Evolutionary conservation across 1,140 invertebrate species (phyloP), one percentile per base, ranked within the genome.

Genomic region (Diabrotica undecimpunctata): DNA sequence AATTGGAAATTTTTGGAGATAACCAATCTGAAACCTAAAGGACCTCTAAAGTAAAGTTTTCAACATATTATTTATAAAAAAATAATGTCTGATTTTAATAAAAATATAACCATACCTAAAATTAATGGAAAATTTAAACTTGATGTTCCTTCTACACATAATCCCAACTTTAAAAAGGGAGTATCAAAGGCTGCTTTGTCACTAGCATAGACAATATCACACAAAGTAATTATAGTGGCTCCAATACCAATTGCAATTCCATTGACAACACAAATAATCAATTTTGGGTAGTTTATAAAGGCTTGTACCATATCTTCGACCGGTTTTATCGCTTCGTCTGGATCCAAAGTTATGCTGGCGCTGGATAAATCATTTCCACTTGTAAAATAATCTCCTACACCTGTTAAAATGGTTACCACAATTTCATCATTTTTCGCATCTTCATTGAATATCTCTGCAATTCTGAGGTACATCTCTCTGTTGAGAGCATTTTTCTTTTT

Each of bases 171-270:
- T 38, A 88, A 83, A 78, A 98, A 97, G 56, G 95, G 95, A 62
- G 93, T 92, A 62, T 87, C 83, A 77, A 98, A 96, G 69, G 87
- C 91, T 11, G 94, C 92, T 65, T 78, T 86, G 64, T 93, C 87
- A n/a, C 88, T 88, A 51, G 93, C 91, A 81, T 93, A 95, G 35
- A 97, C 88, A 55, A 91, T 82, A 83, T 99, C 96, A 85, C 88
- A 97, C 0, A 98, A 81, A 8, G 86, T 87, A 14, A 95, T 79
- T 0, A 89, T 86, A 7, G 95, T 97, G 0, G 89, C 88, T 56
- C 88, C 88, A 69, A 98, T 88, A 13, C 97, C 97, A 66, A 97
- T 86, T n/a, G 95, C 94, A 56, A 93, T 94, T 41, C 95, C 96
- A 86, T 98, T 96, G 0, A 98, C 88, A 52, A 96, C 80, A 46